These are phyloP conservation scores for Ophiothrix spiculata DNA, from an alignment of 35 echinoderm and acorn worm genomes.

Conservation along the genomic window DNA sequence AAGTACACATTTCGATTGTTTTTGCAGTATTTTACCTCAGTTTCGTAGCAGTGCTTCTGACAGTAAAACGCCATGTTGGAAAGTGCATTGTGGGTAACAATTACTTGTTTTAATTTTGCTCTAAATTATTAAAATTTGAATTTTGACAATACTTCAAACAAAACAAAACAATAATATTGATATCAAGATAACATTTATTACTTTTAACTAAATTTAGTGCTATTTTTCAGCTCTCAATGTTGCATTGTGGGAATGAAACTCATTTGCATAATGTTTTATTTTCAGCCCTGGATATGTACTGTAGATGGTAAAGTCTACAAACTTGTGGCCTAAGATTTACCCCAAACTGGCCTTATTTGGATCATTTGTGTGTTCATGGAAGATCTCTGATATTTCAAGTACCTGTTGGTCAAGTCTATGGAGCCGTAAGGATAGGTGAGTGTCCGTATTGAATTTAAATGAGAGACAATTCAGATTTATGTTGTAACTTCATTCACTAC, in stretches of 20 bases:
- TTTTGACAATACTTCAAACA: neutral
- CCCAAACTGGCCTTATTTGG: too few species aligned
- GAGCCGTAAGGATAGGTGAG: too few species aligned
- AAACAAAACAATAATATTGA: neutral
- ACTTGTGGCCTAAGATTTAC: too few species aligned
- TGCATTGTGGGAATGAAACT: neutral
- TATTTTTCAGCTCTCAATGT: neutral
- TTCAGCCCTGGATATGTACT: neutral
- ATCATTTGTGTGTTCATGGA: too few species aligned
- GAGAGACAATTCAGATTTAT: too few species aligned
- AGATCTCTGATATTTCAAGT: too few species aligned
- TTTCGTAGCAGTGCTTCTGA: slow-evolving; percentile 62
- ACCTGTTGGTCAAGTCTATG: too few species aligned
- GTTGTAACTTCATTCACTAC: too few species aligned
- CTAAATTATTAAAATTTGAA: neutral
- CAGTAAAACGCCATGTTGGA: slow-evolving; percentile 58
- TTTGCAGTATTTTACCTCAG: slow-evolving; percentile 35
- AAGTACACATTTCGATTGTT: too few species aligned
- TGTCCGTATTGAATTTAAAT: too few species aligned
- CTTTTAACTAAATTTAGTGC: neutral
- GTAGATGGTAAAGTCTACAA: too few species aligned
- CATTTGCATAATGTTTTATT: neutral
- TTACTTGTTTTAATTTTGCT: neutral
- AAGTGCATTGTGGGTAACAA: neutral
- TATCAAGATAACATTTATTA: neutral